Evolutionary conservation across 1,140 invertebrate species (phyloP), one percentile per base, ranked within the genome.

Genomic region (Temnothorax curvispinosus): DNA sequence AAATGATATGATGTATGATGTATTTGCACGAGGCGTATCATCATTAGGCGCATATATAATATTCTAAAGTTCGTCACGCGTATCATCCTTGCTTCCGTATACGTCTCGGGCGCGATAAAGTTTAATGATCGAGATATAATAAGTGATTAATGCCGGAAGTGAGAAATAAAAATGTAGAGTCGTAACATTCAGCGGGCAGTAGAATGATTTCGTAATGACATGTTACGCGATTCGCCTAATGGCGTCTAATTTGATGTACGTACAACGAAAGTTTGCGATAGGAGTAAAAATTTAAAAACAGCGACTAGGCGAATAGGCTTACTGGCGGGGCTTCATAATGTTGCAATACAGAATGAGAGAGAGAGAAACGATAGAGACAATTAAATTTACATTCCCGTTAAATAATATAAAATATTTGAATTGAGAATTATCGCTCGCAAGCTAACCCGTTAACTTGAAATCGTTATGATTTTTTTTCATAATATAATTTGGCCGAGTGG

Each of bases 101-200:
- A 32, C 44, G 11, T 18, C 4, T 44, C 27, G 41, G 27, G 27
- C 27, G 52, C 54, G 80, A 84, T 84, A 74, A 82, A 54, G 18
- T 74, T 74, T 60, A n/a, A 35, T 1, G 52, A 81, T 71, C 18
- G 18, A 74, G 58, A 60, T 84, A 2, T 21, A 56, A 71, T 56
- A 50, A 74, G 38, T 27, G 18, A 81, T 69, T 67, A n/a, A 71
- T 81, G 77, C 80, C 69, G 80, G 80, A 84, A 84, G 67, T 47
- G 21, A 38, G 3, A 62, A 18, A 11, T 18, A 75, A 84, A 82
- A 74, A 82, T 74, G 11, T 21, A 2, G 15, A 74, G 27, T 64
- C 76, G 44, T 64, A 72, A 60, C 52, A 41, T 18, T 56, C 50
- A 54, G 77, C 50, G 21, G n/a, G 44, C 44, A 69, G 44, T 41